Evolutionary conservation across 2,113 vertebrate species (phyloP), one percentile per base, ranked within the genome.

Genomic region (Mohoua ochrocephala): DNA sequence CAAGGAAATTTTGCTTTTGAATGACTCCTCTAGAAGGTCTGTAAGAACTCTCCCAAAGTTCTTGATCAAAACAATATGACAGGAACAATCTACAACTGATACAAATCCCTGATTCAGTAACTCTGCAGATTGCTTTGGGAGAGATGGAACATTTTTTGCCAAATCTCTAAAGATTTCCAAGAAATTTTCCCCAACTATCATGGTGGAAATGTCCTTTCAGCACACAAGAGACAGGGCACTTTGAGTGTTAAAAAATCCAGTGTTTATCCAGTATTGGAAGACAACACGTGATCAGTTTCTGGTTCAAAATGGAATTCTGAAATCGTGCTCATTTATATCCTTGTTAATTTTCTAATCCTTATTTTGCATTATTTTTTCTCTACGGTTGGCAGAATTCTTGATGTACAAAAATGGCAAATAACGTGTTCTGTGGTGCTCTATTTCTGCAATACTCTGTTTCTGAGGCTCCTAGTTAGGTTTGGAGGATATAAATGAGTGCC

Each of bases 231-330:
- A 20, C 15, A 44, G 10, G 3, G 3, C 2, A 10, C 1, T 71
- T 83, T 56, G 19, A 13, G n/a, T 30, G 19, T 28, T 76, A n/a
- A 47, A 75, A 74, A 53, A 7, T 18, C 11, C 42, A 53, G 4
- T 76, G 44, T 56, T 92, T 57, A 53, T 13, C 15, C 11, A 26
- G 2, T 23, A 56, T 56, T 50, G 35, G 23, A 71, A 80, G 49
- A 37, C 4, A 19, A 27, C 5, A 44, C 0, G 0, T 20, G 7
- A 44, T 52, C 35, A 60, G 7, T 49, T 81, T 70, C 31, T 70
- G 17, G 30, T 74, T 69, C 37, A 42, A 45, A 82, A 42, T 12
- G 1, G 31, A 82, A 53, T 84, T 63, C 30, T 26, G 39, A 60
- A 73, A 47, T n/a, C 0, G 1, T 64, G 15, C 18, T 83, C 2